Base-by-base conservation (phyloP, 2,113 vertebrate genomes). In the Perca fluviatilis region DNA sequence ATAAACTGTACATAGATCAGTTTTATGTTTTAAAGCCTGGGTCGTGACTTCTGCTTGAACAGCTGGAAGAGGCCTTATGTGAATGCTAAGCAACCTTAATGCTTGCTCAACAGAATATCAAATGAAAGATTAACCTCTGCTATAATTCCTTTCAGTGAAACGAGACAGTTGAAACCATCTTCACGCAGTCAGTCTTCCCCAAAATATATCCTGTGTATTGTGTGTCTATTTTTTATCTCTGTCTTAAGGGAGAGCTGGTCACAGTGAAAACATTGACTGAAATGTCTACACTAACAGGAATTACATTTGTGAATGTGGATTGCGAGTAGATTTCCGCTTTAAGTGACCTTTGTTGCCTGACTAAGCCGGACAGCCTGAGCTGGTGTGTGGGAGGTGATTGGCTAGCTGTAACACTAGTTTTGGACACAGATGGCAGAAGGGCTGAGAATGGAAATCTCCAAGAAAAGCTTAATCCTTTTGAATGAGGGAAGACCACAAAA, bases 331-430 rank as follows among this genome's bases (percentile, higher is more conserved):
- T 74, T 74, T 68, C 21, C 11, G 15, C 47, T 47, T 67, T 7
- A 16, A 27, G 47, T 63, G 50, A 80, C 70, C 65, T 47, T 19
- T 46, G 63, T 19, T 33, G 54, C 23, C 57, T 36, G 18, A 1
- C 0, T 72, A 47, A 18, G 57, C 53, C 15, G 0, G 14, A 18
- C 18, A 56, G 79, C 1, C 69, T 71, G 71, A 84, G 61, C 46
- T 61, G 5, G 54, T 58, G 74, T 75, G 73, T 76, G 64, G 51
- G 65, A 74, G 25, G 25, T 12, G 43, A 79, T 25, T 60, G 69
- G 15, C 58, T 66, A 0, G 23, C 62, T 67, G 19, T 40, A 19
- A 63, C 50, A n/a, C 25, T 16, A 21, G 15, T 67, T 80, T 58
- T 1, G n/a, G 49, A 33, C 74, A 53, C 73, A 85, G 74, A 84